Evolutionary conservation across 2,888 invertebrate species (phyloP).

Genomic region (Leistus spinibarbis): DNA sequence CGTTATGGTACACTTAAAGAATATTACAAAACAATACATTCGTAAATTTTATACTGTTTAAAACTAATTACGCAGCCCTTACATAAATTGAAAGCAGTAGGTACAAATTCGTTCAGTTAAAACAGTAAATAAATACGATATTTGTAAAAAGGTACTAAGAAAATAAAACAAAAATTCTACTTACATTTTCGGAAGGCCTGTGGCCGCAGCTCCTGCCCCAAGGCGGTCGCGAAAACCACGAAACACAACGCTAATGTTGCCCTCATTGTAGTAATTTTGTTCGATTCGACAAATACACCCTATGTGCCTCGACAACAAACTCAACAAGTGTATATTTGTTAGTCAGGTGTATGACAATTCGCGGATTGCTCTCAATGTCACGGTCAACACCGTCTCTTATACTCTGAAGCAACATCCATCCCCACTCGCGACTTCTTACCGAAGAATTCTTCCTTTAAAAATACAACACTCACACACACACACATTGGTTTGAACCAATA

Average conservation of each 20-base stretch:
- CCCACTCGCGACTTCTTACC: constrained; percentile 1
- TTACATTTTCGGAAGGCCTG: neutral
- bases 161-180: neutral
- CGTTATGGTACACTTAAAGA: too few relatives aligned
- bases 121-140: too few relatives aligned
- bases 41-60: too few relatives aligned
- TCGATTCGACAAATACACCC: neutral
- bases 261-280: neutral
- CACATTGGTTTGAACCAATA: neutral
- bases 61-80: too few relatives aligned
- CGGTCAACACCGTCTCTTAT: constrained; percentile 41
- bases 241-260: neutral
- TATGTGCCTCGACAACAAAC: neutral
- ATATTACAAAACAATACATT: too few relatives aligned
- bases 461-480: neutral
- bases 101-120: too few relatives aligned
- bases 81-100: too few relatives aligned
- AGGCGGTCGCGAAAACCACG: neutral
- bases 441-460: constrained; percentile 13
- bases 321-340: constrained; percentile 3
- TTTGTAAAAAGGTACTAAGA: neutral
- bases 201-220: neutral
- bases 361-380: constrained; percentile 50
- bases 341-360: constrained; percentile 40
- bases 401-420: neutral